Evolutionary conservation across 2,888 invertebrate genomes (phyloP), one percentile per base, ranked within the genome.

Genomic region (Drepanosiphum platanoidis): DNA sequence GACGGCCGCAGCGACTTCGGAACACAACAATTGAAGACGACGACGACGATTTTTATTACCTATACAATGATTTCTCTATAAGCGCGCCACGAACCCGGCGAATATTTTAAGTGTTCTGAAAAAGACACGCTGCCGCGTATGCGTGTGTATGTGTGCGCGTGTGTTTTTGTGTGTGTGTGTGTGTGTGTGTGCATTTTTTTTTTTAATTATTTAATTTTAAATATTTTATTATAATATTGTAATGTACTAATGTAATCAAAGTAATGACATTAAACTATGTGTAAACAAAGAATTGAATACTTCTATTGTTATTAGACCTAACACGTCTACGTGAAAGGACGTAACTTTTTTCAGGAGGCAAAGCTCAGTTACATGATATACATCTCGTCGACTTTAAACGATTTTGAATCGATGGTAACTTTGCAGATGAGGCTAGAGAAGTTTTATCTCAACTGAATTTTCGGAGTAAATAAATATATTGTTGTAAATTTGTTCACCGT

Each of bases 191-290:
- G 36, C n/a, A 11, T n/a, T 36, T 70, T 27, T 70, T 70, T 70
- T 36, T 39, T 39, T 36, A 68, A 68, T 68, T 42, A 39, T 39
- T 71, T 11, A 11, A 71, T 71, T 71, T 71, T 71, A 71, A 71
- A 42, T 71, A 71, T 71, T 71, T 39, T 71, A 71, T 42, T 42
- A 36, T 68, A 9, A 36, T 30, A 27, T 18, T 15, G 18, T 52
- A 52, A 3, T 13, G 15, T 52, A 52, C n/a, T 52, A 27, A 71
- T 71, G 71, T 71, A 71, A 71, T 71, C 71, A 42, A 71, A 71
- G 15, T 42, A 71, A 27, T 71, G 39, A 11, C 27, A 39, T 39
- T 71, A 71, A 71, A 71, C 71, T 42, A 39, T 71, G 71, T 71
- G 42, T 4, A 39, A 39, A 34, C 3, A n/a, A 70, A 36, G 39